Evolutionary conservation across 2,888 invertebrate genomes (phyloP).

Genomic region (Drosophila falleni): DNA sequence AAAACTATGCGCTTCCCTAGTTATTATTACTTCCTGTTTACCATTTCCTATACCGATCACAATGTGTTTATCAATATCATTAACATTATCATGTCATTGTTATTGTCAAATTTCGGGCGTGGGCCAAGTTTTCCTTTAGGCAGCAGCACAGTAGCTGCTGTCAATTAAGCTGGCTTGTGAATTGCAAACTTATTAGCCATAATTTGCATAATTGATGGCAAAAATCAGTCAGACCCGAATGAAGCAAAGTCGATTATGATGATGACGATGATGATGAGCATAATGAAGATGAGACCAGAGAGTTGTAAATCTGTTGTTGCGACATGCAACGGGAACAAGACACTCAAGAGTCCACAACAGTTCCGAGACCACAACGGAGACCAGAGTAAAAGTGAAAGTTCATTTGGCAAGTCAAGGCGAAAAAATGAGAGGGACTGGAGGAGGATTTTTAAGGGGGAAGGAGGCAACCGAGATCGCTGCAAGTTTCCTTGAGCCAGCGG

Average conservation of each 20-base stretch:
- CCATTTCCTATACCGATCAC: conserved; percentile 11
- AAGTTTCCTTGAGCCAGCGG: conserved; percentile 77
- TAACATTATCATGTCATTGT: conserved; percentile 25
- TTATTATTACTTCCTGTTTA: neutral
- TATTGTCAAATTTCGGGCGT: conserved; percentile 38
- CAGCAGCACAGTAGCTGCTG: conserved; percentile 60
- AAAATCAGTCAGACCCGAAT: conserved; percentile 49
- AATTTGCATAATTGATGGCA: conserved; percentile 82
- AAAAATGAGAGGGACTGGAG: conserved; percentile 4
- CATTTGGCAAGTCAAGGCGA: conserved; percentile 78
- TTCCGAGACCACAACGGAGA: conserved; percentile 20
- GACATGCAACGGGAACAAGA: conserved; percentile 56
- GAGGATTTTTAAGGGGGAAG: conserved; percentile 44
- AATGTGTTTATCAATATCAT: conserved; percentile 9
- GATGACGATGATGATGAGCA: conserved; percentile 4
- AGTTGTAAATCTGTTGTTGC: conserved; percentile 35
- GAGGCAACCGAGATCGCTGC: conserved; percentile 14
- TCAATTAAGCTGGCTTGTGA: conserved; percentile 71
- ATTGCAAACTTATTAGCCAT: conserved; percentile 75
- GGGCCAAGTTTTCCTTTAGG: conserved; percentile 16
- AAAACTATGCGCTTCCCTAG: neutral
- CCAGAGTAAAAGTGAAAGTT: conserved; percentile 77
- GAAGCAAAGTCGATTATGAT: conserved; percentile 4
- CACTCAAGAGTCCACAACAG: conserved; percentile 16
- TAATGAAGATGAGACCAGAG: conserved; percentile 4